Evolutionary conservation across 2,113 vertebrate species (phyloP), one percentile per base, ranked within the genome.

Genomic region (Calonectris borealis): DNA sequence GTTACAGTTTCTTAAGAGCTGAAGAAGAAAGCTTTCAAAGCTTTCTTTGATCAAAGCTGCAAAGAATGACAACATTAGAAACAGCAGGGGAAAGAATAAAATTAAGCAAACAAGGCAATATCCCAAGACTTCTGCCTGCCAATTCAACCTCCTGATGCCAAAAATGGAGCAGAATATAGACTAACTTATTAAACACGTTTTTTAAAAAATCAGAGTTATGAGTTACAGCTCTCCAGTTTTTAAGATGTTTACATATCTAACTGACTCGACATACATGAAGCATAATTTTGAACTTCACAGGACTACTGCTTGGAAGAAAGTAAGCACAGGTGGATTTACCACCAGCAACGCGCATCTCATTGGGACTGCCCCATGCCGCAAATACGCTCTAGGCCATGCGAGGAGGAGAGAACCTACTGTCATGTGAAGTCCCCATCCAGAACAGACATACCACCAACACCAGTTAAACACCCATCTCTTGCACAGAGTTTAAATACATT

Each of bases 11-110:
- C 36, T 49, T 42, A 77, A 86, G 26, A 83, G 16, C n/a, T 68
- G 40, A 91, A 86, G 62, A 77, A 83, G 36, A 83, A 90, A 77
- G 7, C 10, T 81, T 92, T 94, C 51, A 86, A 85, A 93, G 69
- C 17, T 82, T 87, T 54, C 46, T 85, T 75, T 83, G 88, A 94
- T 96, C 95, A 96, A 93, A 94, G 34, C 19, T 55, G 34, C 15
- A n/a, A 78, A 81, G n/a, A 70, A 18, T 78, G 85, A 81, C 44
- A 52, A 13, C 21, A 14, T 64, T 49, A 90, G 34, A 87, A 91
- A 72, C 15, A 80, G 13, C 42, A 88, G 31, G 17, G 13, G 11
- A 94, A 95, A 91, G 34, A 88, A 78, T 73, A 81, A 86, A 82
- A 86, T 44, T 7, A 85, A 77, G n/a, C 20, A 83, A 73, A 62